Base-by-base conservation (phyloP, 2,888 invertebrate genomes). In the Hartigia nigra region DNA sequence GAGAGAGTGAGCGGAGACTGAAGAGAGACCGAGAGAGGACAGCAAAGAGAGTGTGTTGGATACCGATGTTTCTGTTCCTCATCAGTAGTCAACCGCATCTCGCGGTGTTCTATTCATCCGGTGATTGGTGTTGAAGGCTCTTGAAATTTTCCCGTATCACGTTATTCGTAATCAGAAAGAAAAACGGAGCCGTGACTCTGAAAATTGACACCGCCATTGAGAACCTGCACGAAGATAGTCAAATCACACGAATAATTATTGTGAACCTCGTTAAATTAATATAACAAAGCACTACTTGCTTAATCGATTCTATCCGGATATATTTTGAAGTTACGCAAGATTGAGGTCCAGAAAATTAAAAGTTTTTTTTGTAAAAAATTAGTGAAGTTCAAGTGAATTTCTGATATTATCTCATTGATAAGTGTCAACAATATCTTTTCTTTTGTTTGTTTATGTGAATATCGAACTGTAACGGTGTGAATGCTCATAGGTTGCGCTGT, bases 61-160 rank as follows among this genome's bases (percentile, higher is more conserved):
- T 88, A 87, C 88, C 88, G 87, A 84, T 86, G 86, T 85, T 88
- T 89, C 87, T 85, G 87, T 88, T 90, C 86, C 89, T 90, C 89
- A 89, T 90, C 91, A 90, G 90, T 90, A 91, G 91, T 88, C 88
- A 89, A 86, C 84, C 84, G 87, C 84, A 84, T 86, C 84, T 84
- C 87, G 86, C 82, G 84, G 83, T 85, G 86, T 83, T 82, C 83
- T 84, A 84, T 83, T 86, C 87, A 82, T 82, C 82, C 79, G 78
- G 69, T 55, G 55, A 55, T 55, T 55, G 23, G 55, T 55, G 55
- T 55, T 0, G 55, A 55, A 55, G 55, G 1, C 23, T 55, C 55
- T 55, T 55, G 9, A 55, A 55, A 23, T 55, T 55, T 55, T 55
- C 55, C 55, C 5, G 23, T 55, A 23, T 55, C 55, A 55, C 23